Percentiles rank a stretch among this genome's conserved stretches.
Evolutionary conservation across 2,113 vertebrate genomes (phyloP).

Genomic region (Trogon melanurus): DNA sequence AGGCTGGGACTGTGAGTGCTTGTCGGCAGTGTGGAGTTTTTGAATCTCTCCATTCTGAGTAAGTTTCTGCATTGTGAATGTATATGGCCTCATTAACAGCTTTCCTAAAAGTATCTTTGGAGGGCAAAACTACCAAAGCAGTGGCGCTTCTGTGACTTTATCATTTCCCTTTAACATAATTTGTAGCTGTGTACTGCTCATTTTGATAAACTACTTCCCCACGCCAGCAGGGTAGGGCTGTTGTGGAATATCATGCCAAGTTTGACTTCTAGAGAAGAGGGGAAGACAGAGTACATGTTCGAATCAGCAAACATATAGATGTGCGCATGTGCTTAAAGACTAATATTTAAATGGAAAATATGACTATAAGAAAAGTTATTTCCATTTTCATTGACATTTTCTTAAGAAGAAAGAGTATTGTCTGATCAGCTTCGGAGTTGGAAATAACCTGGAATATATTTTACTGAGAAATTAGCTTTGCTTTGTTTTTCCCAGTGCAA

Average conservation of each 20-base stretch:
- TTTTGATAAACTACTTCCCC: background rate
- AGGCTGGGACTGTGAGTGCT: background rate
- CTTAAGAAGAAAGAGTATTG: background rate
- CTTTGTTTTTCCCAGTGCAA: background rate
- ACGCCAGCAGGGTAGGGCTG: background rate
- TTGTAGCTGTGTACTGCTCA: background rate
- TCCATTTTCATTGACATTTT: background rate
- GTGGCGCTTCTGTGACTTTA: background rate
- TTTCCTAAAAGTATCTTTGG: background rate
- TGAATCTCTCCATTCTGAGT: background rate
- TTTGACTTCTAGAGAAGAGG: background rate
- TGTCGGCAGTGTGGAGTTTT: background rate
- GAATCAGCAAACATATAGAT: background rate
- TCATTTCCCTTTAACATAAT: background rate
- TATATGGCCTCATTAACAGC: background rate
- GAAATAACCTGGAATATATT: background rate
- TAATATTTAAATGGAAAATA: background rate
- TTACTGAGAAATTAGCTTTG: background rate
- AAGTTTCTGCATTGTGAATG: background rate
- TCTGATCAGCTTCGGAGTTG: background rate
- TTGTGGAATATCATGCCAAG: background rate
- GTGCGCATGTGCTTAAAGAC: background rate
- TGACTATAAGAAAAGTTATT: background rate
- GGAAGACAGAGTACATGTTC: background rate
- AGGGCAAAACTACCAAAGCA: background rate